Percentiles rank a stretch among this genome's conserved stretches.
phyloP scores from a whole-genome alignment of 2,113 vertebrate species.

The Rhineura floridana region DNA sequence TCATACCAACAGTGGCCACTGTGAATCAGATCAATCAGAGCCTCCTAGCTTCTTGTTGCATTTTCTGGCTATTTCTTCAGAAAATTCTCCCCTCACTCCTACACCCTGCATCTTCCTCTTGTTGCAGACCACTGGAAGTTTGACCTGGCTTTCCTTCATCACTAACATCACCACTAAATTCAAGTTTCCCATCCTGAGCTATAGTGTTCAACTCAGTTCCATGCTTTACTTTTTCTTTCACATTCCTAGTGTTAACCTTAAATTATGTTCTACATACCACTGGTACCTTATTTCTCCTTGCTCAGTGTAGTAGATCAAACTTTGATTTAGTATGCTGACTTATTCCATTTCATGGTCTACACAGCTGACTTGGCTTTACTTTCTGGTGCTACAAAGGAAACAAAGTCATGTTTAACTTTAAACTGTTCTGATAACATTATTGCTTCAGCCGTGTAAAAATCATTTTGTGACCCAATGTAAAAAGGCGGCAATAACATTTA shows the following conservation, averaged over 20 bases:
- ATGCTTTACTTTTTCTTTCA: not conserved
- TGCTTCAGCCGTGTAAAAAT: constrained; percentile 27
- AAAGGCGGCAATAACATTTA: constrained; percentile 34
- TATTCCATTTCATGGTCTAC: not conserved
- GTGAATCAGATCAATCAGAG: not conserved
- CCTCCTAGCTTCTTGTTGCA: not conserved
- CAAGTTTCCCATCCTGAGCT: not conserved
- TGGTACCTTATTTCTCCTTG: not conserved
- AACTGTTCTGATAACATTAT: constrained; percentile 19
- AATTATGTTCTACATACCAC: not conserved
- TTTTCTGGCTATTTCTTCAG: too few species aligned
- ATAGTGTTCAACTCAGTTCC: not conserved
- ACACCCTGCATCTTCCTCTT: not conserved
- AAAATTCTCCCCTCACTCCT: too few species aligned
- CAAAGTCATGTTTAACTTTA: not conserved
- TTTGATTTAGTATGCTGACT: not conserved
- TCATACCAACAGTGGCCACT: too few species aligned
- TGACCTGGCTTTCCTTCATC: not conserved
- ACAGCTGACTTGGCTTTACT: not conserved
- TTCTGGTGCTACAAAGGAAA: not conserved
- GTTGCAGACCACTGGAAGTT: not conserved
- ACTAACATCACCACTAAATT: not conserved
- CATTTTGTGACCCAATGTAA: constrained; percentile 35
- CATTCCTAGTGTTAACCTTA: not conserved
- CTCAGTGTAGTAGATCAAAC: not conserved